Base-by-base conservation (phyloP, 2,113 vertebrate genomes). In the Dendrocopos noguchii region DNA sequence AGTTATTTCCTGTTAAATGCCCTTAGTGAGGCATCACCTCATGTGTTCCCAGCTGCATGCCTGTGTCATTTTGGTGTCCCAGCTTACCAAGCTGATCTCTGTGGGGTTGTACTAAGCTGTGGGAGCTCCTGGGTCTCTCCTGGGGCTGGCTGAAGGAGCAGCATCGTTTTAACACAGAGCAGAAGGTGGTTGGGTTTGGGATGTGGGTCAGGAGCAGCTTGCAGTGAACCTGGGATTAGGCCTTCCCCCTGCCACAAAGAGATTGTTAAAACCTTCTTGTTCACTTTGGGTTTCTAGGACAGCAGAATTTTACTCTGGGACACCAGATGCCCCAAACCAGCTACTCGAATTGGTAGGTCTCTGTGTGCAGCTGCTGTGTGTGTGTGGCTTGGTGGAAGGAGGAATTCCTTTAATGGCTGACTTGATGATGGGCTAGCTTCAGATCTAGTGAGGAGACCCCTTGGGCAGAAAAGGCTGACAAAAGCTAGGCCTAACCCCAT, bases 221-320 rank as follows among this genome's bases (percentile, higher is more conserved):
- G 89, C 39, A 63, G 21, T 15, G 9, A 73, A 33, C 31, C 55
- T 92, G 57, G 67, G 50, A 65, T 91, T 79, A 16, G 61, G 55
- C 31, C 27, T 50, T 12, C 14, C 16, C 13, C 10, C 33, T 76
- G 53, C 64, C 42, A 61, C 39, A 66, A 73, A 80, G 52, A 55
- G 65, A 60, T 14, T 29, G 47, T 86, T 60, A 81, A 67, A 65
- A 7, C 18, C 12, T 87, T 83, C 46, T 95, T 6, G 1, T 84
- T 93, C 42, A 9, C 50, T 91, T 96, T 91, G 75, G 50, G 52
- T 73, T 75, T 92, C 13, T 74, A 99, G 99, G 99, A 99, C 75
- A 98, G 96, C 60, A 98, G 98, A 75, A 98, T 98, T 91, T 96
- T 99, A 95, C 97, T 99, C 64, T 99, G 99, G 99, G 99, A 99